Evolutionary conservation across 1,140 invertebrate genomes (phyloP), one percentile per base, ranked within the genome.

Genomic region (Drosophila biarmipes): DNA sequence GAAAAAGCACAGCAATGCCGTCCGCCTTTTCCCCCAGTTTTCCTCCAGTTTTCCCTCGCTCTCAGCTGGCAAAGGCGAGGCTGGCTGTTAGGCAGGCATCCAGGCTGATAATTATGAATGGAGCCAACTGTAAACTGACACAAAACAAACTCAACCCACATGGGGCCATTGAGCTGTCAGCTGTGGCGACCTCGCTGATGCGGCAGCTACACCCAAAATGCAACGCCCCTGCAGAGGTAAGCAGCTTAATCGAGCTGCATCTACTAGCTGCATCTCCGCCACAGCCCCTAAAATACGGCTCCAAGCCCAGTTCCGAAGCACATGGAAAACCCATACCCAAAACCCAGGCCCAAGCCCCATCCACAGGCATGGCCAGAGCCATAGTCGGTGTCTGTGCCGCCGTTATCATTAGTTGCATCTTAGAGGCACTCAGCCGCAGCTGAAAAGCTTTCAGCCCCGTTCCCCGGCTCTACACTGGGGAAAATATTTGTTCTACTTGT

Each of bases 331-430:
- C 52, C 35, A 38, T 38, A 17, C 6, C 53, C 35, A 15, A 12
- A 24, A 6, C 42, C 46, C 54, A 49, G 21, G 10, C 69, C n/a
- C 24, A 42, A 35, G 17, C 63, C 59, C 14, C 19, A 35, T 31
- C 63, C 59, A 34, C 19, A 17, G 40, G 53, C 74, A 38, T 48
- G 27, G n/a, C 68, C 15, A 37, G 45, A 31, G 46, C 64, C 61
- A 19, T 12, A 37, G 63, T 24, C 69, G 62, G 52, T 52, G 57
- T 73, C 52, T 72, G 68, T 40, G 66, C 52, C 68, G 66, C 74
- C 82, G 84, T 89, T 89, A 89, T 89, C 84, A 90, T 90, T 89
- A 90, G 84, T 84, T 90, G 85, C 84, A 89, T 89, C 84, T 89
- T 90, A 89, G 84, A 80, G 85, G 84, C 84, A 87, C 84, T 87